Evolutionary conservation across 1,140 invertebrate species (phyloP), one percentile per base, ranked within the genome.

Genomic region (Cydia amplana): DNA sequence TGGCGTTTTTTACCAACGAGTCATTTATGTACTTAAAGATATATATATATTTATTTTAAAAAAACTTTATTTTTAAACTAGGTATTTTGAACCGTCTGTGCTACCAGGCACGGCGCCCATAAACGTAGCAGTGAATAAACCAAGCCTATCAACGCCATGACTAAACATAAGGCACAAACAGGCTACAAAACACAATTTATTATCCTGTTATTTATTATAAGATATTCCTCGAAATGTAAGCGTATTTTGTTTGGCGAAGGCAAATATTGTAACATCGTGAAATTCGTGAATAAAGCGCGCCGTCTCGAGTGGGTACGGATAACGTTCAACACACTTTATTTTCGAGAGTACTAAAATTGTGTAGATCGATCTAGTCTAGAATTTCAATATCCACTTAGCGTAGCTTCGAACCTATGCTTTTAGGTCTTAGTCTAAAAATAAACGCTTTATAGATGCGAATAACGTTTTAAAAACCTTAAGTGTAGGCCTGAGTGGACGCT

Each of bases 141-240:
- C 64, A 36, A n/a, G 64, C 64, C 63, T 16, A 3, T 18, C 65
- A 43, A 32, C 28, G 32, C 65, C 16, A 70, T 70, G 65, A 70
- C 32, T 70, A 70, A 43, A n/a, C 32, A 36, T n/a, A 60, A 60
- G 18, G 32, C 65, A n/a, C n/a, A n/a, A n/a, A n/a, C n/a, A n/a
- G n/a, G 28, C 65, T 70, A 18, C 65, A 36, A 18, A 40, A 70
- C 43, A 70, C 65, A 70, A 70, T 70, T 70, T 70, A 70, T 70
- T 70, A 70, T 36, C 32, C 65, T 20, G 43, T 70, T 70, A 70
- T 70, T 70, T 70, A 70, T 70, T 36, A 60, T 60, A 60, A 36
- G 32, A 70, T 70, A 36, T 70, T 70, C 65, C 43, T 70, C 32
- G n/a, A 36, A 70, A 36, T 36, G 28, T 36, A 70, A 36, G 65